Evolutionary conservation across 2,888 invertebrate species (phyloP).

Genomic region (Pyrgus malvae): DNA sequence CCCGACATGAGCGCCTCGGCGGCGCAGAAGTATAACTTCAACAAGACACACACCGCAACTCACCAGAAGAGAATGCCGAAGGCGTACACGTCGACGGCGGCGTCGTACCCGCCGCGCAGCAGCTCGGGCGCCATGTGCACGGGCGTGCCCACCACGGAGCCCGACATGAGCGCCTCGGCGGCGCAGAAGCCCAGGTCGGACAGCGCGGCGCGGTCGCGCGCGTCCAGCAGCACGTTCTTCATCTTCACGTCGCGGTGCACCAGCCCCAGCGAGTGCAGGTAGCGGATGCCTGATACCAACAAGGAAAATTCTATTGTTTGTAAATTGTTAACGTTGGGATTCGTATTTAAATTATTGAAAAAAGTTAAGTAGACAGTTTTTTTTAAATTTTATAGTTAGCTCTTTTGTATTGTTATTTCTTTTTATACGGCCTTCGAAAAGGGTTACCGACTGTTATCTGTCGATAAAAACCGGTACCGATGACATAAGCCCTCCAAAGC

Average conservation of each 20-base stretch:
- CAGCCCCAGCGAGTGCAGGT: conserved; percentile 92
- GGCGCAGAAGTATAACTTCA: not conserved
- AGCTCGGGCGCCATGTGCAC: conserved; percentile 96
- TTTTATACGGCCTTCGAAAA: too few relatives aligned
- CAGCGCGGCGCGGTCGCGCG: conserved; percentile 87
- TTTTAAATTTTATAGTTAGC: too few relatives aligned
- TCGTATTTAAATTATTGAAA: too few relatives aligned
- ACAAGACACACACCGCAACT: not conserved
- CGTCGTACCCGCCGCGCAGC: conserved; percentile 89
- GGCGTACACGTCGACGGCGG: conserved; percentile 93
- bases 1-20: too few relatives aligned
- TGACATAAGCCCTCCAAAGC: too few relatives aligned
- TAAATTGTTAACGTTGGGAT: too few relatives aligned
- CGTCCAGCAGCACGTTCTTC: conserved; percentile 93
- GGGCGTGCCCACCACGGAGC: conserved; percentile 93
- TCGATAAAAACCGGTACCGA: too few relatives aligned
- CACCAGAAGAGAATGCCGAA: conserved; percentile 94
- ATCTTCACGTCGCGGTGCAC: conserved; percentile 95
- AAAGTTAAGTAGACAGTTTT: too few relatives aligned
- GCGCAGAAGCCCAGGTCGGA: conserved; percentile 96
- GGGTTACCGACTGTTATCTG: too few relatives aligned
- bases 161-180: conserved; percentile 94
- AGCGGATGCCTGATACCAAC: conserved; percentile 89
- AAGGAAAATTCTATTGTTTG: not conserved
- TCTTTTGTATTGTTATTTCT: too few relatives aligned